Conservation (phyloP, 2,797 vertebrate species). For the Sebastiscus tertius region DNA sequence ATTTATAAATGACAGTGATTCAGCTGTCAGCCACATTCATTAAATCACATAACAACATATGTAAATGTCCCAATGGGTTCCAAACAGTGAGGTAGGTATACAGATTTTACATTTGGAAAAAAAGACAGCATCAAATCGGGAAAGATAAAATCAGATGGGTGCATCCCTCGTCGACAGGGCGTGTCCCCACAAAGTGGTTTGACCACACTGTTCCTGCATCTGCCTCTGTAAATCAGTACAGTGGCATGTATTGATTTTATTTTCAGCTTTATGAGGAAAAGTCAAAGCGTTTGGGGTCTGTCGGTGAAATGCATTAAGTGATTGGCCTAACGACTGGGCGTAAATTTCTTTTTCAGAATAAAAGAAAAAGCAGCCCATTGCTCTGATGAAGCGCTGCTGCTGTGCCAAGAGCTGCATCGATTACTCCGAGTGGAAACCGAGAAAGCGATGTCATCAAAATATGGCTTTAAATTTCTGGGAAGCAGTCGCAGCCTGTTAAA, state of each 20-base stretch:
- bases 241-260: slow-evolving; percentile 47
- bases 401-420: slow-evolving; percentile 10
- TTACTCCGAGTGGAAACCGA: neutral
- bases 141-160: neutral
- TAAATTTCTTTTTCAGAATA: neutral
- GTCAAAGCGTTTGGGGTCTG: neutral
- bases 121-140: neutral
- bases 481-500: neutral
- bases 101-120: neutral
- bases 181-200: neutral
- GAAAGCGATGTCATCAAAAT: neutral
- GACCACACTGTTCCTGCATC: neutral
- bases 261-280: slow-evolving; percentile 9
- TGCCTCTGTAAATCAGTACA: slow-evolving; percentile 17
- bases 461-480: neutral
- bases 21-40: neutral
- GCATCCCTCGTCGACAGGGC: neutral
- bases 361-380: neutral
- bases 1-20: neutral
- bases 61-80: neutral
- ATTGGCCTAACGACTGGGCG: neutral
- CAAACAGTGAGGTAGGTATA: neutral
- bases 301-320: slow-evolving; percentile 29
- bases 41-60: neutral
- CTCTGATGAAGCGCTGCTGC: neutral